These are phyloP conservation scores for Drosophila eohydei DNA, from an alignment of 2,888 invertebrate species.

Conservation along the genomic window DNA sequence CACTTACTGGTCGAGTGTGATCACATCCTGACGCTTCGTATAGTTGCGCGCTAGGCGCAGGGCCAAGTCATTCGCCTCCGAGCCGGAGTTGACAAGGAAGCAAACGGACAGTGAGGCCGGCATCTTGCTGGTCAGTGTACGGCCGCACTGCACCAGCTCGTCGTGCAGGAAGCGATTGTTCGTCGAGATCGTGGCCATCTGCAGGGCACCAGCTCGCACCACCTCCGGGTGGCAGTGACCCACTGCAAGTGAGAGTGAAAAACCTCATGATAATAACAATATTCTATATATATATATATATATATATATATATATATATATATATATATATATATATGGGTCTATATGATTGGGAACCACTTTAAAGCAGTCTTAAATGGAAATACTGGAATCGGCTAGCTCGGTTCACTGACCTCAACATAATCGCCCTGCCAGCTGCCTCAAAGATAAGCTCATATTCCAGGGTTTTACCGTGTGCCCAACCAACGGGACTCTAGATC, in stretches of 20 bases:
- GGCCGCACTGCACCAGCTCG: conserved; percentile 95
- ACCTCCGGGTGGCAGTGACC: conserved; percentile 99
- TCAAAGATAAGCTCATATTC: neutral
- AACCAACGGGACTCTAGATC: neutral
- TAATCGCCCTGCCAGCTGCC: neutral
- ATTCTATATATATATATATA: neutral
- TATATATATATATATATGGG: neutral
- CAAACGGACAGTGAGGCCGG: conserved; percentile 94
- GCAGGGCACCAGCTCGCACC: conserved; percentile 94
- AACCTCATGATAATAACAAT: neutral
- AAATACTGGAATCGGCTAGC: conserved; percentile 1
- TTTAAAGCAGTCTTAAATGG: neutral
- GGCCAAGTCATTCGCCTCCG: conserved; percentile 99
- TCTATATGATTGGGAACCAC: neutral
- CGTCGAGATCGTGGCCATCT: conserved; percentile 96
- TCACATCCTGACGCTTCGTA: conserved; percentile 94
- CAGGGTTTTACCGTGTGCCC: no score
- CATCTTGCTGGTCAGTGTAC: conserved; percentile 92
- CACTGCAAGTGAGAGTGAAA: conserved; percentile 87
- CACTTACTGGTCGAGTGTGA: conserved; percentile 98
- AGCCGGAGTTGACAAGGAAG: conserved; percentile 99
- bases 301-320: no score
- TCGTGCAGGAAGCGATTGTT: conserved; percentile 99
- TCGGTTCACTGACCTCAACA: neutral
- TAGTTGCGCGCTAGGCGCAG: conserved; percentile 94